Percentiles rank a stretch among this genome's conserved stretches.
Conservation (phyloP, 2,797 vertebrate genomes). For the Accipiter badius region DNA sequence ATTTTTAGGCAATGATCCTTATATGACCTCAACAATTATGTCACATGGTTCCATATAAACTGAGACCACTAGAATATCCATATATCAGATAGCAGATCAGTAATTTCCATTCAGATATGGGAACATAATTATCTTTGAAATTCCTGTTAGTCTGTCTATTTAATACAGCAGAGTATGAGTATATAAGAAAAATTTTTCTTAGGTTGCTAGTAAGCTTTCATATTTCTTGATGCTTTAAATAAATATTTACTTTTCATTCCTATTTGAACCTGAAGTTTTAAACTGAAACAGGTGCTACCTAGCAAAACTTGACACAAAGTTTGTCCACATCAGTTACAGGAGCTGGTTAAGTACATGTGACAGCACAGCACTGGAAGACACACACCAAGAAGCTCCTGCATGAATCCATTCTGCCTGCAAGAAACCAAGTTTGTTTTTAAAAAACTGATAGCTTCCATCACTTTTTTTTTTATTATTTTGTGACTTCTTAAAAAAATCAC, state of each 20-base stretch:
- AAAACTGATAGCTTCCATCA: not conserved
- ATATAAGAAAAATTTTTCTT: not conserved
- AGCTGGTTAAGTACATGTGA: not conserved
- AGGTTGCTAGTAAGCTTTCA: not conserved
- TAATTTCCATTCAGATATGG: not conserved
- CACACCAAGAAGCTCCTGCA: not conserved
- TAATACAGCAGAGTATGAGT: not conserved
- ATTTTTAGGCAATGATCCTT: not conserved
- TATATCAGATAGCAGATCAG: not conserved
- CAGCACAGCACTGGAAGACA: not conserved
- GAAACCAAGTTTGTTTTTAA: not conserved
- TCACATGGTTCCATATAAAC: not conserved
- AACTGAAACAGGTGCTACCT: not conserved
- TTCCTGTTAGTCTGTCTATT: not conserved
- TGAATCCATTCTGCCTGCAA: not conserved
- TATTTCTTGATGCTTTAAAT: not conserved
- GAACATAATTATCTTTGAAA: not conserved
- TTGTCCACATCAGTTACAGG: not conserved
- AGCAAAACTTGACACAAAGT: not conserved
- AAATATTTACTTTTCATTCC: not conserved
- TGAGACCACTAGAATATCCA: not conserved
- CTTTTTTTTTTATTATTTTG: not conserved
- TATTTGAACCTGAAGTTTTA: not conserved
- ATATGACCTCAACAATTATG: not conserved
- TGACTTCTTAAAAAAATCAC: not conserved